Percentiles rank a stretch among this genome's conserved stretches.
Conservation (phyloP, 2,888 invertebrate genomes). For the Ganaspis brasiliensis region DNA sequence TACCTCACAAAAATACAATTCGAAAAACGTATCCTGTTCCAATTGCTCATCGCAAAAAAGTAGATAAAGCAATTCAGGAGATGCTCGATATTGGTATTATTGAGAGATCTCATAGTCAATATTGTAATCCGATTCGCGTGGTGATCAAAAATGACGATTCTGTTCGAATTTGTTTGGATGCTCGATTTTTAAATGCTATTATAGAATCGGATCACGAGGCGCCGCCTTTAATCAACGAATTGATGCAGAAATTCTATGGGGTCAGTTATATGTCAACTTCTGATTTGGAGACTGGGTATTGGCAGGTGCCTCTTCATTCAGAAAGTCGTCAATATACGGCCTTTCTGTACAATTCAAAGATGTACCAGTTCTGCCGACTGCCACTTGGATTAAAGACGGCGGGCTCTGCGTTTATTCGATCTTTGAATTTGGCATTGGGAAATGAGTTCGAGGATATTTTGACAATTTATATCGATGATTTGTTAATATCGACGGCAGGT, state of each 20-base stretch:
- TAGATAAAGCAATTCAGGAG: conserved; percentile 52
- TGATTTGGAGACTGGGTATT: conserved; percentile 61
- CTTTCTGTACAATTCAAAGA: conserved; percentile 51
- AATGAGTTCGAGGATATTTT: conserved; percentile 55
- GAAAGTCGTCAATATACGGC: conserved; percentile 54
- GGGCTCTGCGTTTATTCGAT: conserved; percentile 63
- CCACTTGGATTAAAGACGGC: conserved; percentile 70
- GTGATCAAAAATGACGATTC: conserved; percentile 56
- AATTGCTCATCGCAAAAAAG: conserved; percentile 3
- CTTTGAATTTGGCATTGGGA: conserved; percentile 63
- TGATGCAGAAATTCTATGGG: conserved; percentile 57
- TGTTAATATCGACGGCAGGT: conserved; percentile 24
- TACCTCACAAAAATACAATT: conserved; percentile 57
- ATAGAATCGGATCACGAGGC: conserved; percentile 69
- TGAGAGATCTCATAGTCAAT: conserved; percentile 61
- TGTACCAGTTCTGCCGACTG: conserved; percentile 61
- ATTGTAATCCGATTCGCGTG: conserved; percentile 62
- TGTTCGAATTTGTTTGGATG: conserved; percentile 71
- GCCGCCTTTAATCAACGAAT: conserved; percentile 58
- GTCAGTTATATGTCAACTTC: conserved; percentile 55
- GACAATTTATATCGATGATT: conserved; percentile 51
- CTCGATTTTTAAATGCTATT: conserved; percentile 67
- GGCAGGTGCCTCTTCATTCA: conserved; percentile 54
- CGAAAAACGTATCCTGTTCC: conserved; percentile 51
- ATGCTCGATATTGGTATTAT: conserved; percentile 67